These are phyloP conservation scores for Stenodema calcarata DNA, from an alignment of 2,888 invertebrate genomes.

Conservation along the genomic window DNA sequence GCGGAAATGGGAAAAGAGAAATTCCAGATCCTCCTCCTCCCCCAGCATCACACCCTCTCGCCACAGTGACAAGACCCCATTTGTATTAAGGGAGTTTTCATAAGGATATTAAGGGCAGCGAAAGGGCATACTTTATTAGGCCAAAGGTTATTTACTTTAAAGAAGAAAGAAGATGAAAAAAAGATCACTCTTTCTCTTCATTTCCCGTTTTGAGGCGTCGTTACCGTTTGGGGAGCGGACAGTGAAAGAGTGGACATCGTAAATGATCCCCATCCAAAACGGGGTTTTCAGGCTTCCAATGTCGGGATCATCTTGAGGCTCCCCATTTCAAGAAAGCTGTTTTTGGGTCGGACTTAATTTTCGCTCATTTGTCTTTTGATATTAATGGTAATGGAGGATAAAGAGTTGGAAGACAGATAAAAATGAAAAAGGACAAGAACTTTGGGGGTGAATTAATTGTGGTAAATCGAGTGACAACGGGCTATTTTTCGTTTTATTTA, in stretches of 20 bases:
- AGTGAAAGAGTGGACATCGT: constrained; percentile 17
- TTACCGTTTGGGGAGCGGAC: neutral
- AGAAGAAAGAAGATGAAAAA: neutral
- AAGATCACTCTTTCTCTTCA: constrained; percentile 37
- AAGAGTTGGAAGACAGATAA: too few relatives aligned
- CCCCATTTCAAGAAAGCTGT: neutral
- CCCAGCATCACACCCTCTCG: neutral
- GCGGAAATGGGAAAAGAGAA: constrained; percentile 38
- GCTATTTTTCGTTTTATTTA: too few relatives aligned
- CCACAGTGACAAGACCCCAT: constrained; percentile 31
- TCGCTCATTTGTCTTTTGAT: neutral
- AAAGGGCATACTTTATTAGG: constrained; percentile 29
- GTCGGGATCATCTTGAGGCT: neutral
- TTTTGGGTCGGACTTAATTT: neutral
- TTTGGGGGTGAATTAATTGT: too few relatives aligned
- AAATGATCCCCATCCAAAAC: neutral
- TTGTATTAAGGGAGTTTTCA: constrained; percentile 44
- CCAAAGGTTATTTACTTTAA: constrained; percentile 13
- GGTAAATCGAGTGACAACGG: too few relatives aligned
- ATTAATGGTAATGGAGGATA: neutral
- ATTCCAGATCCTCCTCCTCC: neutral
- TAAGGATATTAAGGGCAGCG: constrained; percentile 36
- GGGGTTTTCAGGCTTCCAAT: neutral
- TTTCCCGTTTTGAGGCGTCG: neutral
- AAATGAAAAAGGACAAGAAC: too few relatives aligned